Conservation (phyloP, 2,888 invertebrate genomes). For the Sarcophaga variegata region DNA sequence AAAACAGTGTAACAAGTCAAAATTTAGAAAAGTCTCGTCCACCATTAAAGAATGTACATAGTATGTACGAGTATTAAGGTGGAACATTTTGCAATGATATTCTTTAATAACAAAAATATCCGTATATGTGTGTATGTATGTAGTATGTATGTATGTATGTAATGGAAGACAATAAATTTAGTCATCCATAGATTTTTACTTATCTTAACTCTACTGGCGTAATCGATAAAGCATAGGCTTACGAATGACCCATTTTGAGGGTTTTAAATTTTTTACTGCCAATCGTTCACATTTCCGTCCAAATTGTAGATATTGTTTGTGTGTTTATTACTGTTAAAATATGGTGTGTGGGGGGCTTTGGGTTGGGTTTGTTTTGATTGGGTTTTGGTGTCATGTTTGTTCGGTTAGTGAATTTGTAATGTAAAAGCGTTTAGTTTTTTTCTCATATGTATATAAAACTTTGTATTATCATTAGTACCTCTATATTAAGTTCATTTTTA, state of each 20-base stretch:
- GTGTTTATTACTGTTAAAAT: background rate
- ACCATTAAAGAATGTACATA: no score
- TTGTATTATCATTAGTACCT: background rate
- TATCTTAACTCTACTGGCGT: no score
- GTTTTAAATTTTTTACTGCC: no score
- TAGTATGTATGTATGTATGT: background rate
- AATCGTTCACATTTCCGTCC: background rate
- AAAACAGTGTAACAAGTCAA: no score
- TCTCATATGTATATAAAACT: background rate
- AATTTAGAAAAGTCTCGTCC: no score
- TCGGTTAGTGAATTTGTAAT: slow-evolving; percentile 17
- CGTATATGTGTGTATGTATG: background rate
- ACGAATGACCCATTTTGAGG: no score
- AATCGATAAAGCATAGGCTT: no score
- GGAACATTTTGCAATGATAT: no score
- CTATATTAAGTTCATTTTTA: slow-evolving; percentile 1
- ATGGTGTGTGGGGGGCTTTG: no score
- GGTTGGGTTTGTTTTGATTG: background rate
- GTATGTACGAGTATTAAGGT: no score
- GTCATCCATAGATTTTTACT: background rate
- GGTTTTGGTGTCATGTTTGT: background rate
- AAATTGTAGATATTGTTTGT: slow-evolving; percentile 10
- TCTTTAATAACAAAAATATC: no score
- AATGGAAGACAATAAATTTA: background rate
- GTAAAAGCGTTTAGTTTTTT: slow-evolving; percentile 43